Percentiles rank a stretch among this genome's conserved stretches.
These are phyloP conservation scores for Diploscapter pachys DNA, from an alignment of 1,140 invertebrate species.

Conservation along the genomic window DNA sequence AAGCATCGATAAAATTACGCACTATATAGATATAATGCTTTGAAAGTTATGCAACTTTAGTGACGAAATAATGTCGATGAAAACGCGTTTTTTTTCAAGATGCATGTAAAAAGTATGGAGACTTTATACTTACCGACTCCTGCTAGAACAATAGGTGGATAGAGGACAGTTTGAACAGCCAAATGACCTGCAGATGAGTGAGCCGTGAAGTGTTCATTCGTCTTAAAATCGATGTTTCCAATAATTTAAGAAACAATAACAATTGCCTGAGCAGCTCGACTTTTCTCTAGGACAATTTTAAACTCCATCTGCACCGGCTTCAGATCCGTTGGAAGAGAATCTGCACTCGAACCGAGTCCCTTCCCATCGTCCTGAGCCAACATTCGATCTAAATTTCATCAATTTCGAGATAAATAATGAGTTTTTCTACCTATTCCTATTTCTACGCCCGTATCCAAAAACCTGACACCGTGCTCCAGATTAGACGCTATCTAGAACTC, in stretches of 20 bases:
- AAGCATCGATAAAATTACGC: too few species aligned
- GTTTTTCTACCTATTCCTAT: slow-evolving; percentile 32
- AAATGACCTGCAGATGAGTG: slow-evolving; percentile 20
- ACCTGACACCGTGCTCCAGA: slow-evolving; percentile 36
- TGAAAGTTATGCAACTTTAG: slow-evolving; percentile 37
- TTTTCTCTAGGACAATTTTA: slow-evolving; percentile 29
- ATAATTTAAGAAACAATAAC: slow-evolving; percentile 17
- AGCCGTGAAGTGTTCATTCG: slow-evolving; percentile 4
- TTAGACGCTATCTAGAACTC: slow-evolving; percentile 15
- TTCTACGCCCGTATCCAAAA: slow-evolving; percentile 24
- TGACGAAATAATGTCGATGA: slow-evolving; percentile 32
- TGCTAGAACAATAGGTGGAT: slow-evolving; percentile 24
- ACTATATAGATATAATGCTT: background rate
- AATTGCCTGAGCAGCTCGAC: slow-evolving; percentile 3
- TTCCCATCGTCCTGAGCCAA: slow-evolving; percentile 87
- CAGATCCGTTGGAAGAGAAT: slow-evolving; percentile 34
- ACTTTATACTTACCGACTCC: slow-evolving; percentile 10
- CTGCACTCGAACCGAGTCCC: slow-evolving; percentile 76
- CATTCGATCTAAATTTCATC: slow-evolving; percentile 72
- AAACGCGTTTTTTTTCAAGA: background rate
- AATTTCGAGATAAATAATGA: background rate
- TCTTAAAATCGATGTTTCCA: slow-evolving; percentile 9
- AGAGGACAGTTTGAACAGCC: slow-evolving; percentile 27
- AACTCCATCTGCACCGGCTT: slow-evolving; percentile 39
- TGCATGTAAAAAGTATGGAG: background rate